A percentile compares a stretch with the other conserved stretches of the same genome.
These are phyloP conservation scores for Drosophila tripunctata DNA, from an alignment of 2,888 invertebrate species.

Conservation along the genomic window DNA sequence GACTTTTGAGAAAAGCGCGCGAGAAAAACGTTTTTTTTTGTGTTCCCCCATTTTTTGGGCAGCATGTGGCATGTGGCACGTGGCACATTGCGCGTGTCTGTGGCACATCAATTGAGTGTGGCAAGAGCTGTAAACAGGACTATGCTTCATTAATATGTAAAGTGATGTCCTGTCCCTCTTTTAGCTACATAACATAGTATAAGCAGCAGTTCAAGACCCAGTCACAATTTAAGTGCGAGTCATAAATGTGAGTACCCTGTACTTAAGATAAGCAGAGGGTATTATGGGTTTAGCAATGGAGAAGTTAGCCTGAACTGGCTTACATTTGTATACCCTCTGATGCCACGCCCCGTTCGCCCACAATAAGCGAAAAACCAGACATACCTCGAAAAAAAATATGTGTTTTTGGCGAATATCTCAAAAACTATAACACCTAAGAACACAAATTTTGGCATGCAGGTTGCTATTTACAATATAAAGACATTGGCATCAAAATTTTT, in stretches of 20 bases:
- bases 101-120: constrained; percentile 56
- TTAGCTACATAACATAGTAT: background rate
- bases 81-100: constrained; percentile 54
- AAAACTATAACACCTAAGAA: too few species aligned
- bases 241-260: background rate
- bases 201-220: background rate
- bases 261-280: background rate
- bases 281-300: background rate
- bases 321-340: too few species aligned
- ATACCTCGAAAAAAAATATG: too few species aligned
- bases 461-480: too few species aligned
- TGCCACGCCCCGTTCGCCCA: too few species aligned
- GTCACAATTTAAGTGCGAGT: background rate
- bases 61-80: constrained; percentile 44
- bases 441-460: too few species aligned
- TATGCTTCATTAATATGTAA: constrained; percentile 74
- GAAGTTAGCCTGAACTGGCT: too few species aligned
- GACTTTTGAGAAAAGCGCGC: constrained; percentile 29
- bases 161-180: constrained; percentile 46
- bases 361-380: too few species aligned
- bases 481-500: too few species aligned
- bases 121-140: background rate
- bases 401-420: too few species aligned
- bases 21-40: background rate
- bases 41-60: background rate